Evolutionary conservation across 2,113 vertebrate species (phyloP), one percentile per base, ranked within the genome.

Genomic region (Myotis lucifugus): DNA sequence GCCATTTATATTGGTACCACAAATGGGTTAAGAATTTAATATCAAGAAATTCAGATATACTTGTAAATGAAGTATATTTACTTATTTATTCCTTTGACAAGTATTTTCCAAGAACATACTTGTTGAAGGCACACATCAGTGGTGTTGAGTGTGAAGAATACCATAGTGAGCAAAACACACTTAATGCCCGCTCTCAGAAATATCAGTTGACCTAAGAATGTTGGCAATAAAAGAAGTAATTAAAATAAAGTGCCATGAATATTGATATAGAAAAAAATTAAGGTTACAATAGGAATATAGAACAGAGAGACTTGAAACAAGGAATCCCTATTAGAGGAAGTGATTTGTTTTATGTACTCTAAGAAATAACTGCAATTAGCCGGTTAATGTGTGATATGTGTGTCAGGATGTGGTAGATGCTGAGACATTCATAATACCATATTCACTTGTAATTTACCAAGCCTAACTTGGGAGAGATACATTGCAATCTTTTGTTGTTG

Each of bases 21-120:
- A 91, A 91, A 85, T 61, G 15, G 29, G 48, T 91, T 91, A 84
- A 78, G 11, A 91, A 85, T 56, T 85, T 88, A 81, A 40, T 69
- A 77, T 46, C 52, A 66, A 79, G 29, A 95, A 83, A 77, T 25
- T 48, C 70, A 59, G 7, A 34, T 77, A 50, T 69, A 77, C 27
- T 82, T 85, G 2, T 40, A 76, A 82, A 64, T 37, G 69, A 29
- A 42, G 17, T 17, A 23, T 88, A 79, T 52, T 81, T 78, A 59
- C 67, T 74, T 72, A 37, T 87, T 87, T 87, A 37, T 64, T 29
- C 32, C 34, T 93, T 88, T 61, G 54, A 70, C 23, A 37, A 76
- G 10, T 54, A 69, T 46, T 90, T 76, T 78, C 94, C 50, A 73
- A 77, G 32, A 82, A 73, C 9, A 46, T 85, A 64, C 56, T 88